Percentiles rank a stretch among this genome's conserved stretches.
These are phyloP conservation scores for Aphodius granarius DNA, from an alignment of 2,888 invertebrate species.

Conservation along the genomic window DNA sequence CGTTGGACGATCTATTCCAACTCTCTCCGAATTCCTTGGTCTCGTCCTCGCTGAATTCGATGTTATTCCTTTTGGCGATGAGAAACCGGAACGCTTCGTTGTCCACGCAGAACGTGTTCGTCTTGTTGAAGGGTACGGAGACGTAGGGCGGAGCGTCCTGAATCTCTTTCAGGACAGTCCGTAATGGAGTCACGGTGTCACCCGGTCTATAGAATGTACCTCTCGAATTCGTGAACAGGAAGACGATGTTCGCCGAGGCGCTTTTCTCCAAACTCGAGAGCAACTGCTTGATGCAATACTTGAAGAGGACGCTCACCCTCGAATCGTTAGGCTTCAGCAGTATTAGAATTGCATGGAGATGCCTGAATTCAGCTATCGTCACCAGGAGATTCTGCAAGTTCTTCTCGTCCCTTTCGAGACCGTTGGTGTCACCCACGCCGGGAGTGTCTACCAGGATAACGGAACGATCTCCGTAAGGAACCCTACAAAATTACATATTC, in stretches of 20 bases:
- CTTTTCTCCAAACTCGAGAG: constrained; percentile 28
- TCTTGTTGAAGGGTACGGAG: constrained; percentile 16
- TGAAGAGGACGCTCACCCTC: constrained; percentile 28
- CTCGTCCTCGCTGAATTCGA: constrained; percentile 16
- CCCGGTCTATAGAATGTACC: constrained; percentile 30
- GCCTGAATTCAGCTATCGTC: constrained; percentile 22
- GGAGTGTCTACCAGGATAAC: constrained; percentile 30
- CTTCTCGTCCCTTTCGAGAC: constrained; percentile 37
- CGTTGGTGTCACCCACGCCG: constrained; percentile 39
- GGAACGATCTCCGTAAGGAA: background rate
- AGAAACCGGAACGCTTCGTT: constrained; percentile 29
- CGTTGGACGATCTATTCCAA: constrained; percentile 26
- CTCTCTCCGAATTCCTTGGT: constrained; percentile 18
- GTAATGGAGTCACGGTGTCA: constrained; percentile 27
- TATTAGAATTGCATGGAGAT: constrained; percentile 30
- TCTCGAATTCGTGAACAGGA: constrained; percentile 30
- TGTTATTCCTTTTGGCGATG: constrained; percentile 15
- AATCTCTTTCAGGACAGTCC: no score
- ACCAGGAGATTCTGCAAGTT: constrained; percentile 42
- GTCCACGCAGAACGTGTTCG: constrained; percentile 29
- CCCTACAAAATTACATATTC: constrained; percentile 17
- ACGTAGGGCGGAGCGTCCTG: constrained; percentile 21
- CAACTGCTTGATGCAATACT: constrained; percentile 31
- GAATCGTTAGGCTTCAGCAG: constrained; percentile 31
- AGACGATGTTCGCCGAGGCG: constrained; percentile 29